Percentiles rank a stretch among this genome's conserved stretches.
These are phyloP conservation scores for Sebastes nivosus DNA, from an alignment of 2,797 vertebrate genomes.

Conservation along the genomic window DNA sequence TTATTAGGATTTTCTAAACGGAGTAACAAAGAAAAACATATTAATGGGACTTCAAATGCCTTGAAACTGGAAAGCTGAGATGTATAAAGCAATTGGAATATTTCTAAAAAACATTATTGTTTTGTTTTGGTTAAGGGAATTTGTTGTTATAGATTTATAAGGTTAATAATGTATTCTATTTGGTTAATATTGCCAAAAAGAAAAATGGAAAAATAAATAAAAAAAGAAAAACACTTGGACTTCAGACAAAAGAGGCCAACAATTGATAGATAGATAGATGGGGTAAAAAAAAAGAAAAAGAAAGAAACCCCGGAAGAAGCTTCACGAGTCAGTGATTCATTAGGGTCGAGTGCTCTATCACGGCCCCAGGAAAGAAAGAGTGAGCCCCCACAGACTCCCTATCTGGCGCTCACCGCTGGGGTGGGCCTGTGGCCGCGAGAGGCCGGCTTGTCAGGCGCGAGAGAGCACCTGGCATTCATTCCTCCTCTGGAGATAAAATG, in stretches of 20 bases:
- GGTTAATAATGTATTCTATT: neutral
- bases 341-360: conserved; percentile 47
- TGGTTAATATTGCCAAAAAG: neutral
- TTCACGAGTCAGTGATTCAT: conserved; percentile 52
- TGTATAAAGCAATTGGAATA: neutral
- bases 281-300: neutral
- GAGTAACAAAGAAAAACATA: neutral
- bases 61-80: neutral
- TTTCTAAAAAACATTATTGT: too few species aligned
- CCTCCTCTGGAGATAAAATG: conserved; percentile 55
- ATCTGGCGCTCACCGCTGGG: conserved; percentile 48
- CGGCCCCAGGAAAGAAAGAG: conserved; percentile 18
- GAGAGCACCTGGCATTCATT: conserved; percentile 74
- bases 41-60: neutral
- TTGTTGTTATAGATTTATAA: too few species aligned
- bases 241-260: neutral
- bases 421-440: conserved; percentile 61
- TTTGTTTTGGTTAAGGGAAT: neutral
- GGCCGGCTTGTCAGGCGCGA: conserved; percentile 56
- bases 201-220: neutral
- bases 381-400: conserved; percentile 50
- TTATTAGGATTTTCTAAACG: neutral
- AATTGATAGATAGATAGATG: neutral
- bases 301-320: conserved; percentile 18
- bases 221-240: neutral